Evolutionary conservation across 2,113 vertebrate species (phyloP).

Genomic region (Tautogolabrus adspersus): DNA sequence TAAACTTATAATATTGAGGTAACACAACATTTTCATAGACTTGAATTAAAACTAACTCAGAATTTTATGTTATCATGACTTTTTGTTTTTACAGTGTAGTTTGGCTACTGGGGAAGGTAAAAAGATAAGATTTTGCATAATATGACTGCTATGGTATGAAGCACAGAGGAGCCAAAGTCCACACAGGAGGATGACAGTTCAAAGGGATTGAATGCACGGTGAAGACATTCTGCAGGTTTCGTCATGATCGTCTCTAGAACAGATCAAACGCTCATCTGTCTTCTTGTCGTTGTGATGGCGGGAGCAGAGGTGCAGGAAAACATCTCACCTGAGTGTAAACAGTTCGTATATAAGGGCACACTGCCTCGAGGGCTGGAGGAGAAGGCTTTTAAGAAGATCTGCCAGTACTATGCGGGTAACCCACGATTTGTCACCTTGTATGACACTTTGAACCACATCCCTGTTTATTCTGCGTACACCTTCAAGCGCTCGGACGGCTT

Average conservation of each 20-base stretch:
- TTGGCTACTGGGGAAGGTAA: slow-evolving; percentile 13
- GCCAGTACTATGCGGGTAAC: slow-evolving; percentile 62
- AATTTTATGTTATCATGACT: no score
- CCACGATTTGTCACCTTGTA: slow-evolving; percentile 73
- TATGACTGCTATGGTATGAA: slow-evolving; percentile 3
- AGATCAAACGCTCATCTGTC: slow-evolving; percentile 14
- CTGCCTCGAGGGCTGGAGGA: slow-evolving; percentile 60
- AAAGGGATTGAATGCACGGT: slow-evolving; percentile 17
- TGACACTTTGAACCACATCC: slow-evolving; percentile 64
- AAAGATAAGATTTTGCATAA: slow-evolving; percentile 71
- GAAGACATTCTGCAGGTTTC: slow-evolving; percentile 9
- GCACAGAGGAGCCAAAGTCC: slow-evolving; percentile 14
- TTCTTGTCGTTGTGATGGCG: slow-evolving; percentile 44
- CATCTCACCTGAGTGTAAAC: slow-evolving; percentile 61
- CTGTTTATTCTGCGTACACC: slow-evolving; percentile 75
- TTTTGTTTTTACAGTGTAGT: no score
- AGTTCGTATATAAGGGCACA: slow-evolving; percentile 75
- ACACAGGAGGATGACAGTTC: slow-evolving; percentile 14
- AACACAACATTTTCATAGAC: no score
- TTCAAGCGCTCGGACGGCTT: slow-evolving; percentile 74
- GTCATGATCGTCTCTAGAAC: slow-evolving; percentile 44
- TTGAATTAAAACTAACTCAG: no score
- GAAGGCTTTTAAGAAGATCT: slow-evolving; percentile 65
- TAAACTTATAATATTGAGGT: no score
- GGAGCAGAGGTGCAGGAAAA: slow-evolving; percentile 66